Evolutionary conservation across 2,113 vertebrate species (phyloP).

Genomic region (Pithys albifrons): DNA sequence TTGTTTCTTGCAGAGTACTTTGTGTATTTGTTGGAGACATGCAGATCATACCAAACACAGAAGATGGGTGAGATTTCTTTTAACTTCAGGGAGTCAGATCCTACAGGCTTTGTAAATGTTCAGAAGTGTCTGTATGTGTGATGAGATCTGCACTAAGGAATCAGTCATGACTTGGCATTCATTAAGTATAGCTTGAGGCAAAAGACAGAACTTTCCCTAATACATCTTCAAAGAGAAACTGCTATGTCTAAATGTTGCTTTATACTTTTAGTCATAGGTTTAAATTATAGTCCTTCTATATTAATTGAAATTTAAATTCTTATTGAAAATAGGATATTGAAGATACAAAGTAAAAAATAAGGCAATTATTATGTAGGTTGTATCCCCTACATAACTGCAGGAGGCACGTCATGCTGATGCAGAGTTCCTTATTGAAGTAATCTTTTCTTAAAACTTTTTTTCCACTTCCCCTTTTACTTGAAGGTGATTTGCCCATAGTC

Average conservation of each 20-base stretch:
- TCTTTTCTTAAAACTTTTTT: neutral
- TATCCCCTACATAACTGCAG: neutral
- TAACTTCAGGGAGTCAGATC: neutral
- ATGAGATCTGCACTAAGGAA: neutral
- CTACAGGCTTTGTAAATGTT: neutral
- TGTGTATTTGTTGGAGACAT: constrained; percentile 84
- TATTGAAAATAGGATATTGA: neutral
- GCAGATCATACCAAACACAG: constrained; percentile 22
- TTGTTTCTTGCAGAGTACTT: constrained; percentile 77
- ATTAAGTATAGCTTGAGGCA: neutral
- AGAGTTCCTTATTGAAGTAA: neutral
- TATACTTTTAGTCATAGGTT: neutral
- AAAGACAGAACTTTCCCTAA: neutral
- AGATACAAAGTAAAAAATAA: neutral
- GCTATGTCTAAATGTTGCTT: neutral
- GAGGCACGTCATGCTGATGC: neutral
- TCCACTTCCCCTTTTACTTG: neutral
- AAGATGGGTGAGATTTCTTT: constrained; percentile 77
- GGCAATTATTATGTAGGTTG: neutral
- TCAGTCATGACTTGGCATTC: neutral
- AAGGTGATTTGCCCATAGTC: neutral
- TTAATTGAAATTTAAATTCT: neutral
- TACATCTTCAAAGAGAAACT: neutral
- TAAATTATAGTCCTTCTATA: neutral
- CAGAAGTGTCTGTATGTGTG: neutral